Conservation (phyloP, 2,113 vertebrate genomes). For the Nymphicus hollandicus region DNA sequence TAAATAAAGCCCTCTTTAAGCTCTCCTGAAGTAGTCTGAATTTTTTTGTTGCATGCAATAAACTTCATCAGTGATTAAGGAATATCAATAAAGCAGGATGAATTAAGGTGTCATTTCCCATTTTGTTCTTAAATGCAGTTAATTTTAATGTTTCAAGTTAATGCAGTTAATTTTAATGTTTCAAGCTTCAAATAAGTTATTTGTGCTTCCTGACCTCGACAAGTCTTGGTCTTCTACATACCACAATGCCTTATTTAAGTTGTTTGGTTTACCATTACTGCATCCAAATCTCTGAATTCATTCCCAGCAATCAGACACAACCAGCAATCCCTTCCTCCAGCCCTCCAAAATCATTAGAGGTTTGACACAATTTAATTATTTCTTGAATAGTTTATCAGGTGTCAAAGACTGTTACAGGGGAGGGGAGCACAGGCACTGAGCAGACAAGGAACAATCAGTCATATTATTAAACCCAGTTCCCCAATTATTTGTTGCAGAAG, state of each 20-base stretch:
- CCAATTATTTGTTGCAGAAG: not conserved
- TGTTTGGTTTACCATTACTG: not conserved
- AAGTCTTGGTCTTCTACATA: not conserved
- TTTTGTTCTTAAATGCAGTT: not conserved
- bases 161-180: not conserved
- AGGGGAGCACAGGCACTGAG: not conserved
- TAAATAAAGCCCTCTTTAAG: not conserved
- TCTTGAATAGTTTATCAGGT: not conserved
- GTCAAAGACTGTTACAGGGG: rapidly evolving
- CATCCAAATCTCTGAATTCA: not conserved
- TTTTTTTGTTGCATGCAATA: not conserved
- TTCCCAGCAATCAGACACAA: not conserved
- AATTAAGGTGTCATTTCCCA: not conserved
- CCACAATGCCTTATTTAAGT: not conserved
- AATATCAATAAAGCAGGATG: not conserved
- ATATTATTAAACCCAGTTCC: not conserved
- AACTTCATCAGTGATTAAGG: not conserved
- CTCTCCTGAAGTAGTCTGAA: not conserved
- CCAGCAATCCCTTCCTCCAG: rapidly evolving
- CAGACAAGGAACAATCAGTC: not conserved
- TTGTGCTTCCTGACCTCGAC: not conserved
- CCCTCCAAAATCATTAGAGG: not conserved
- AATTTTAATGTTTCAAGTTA: not conserved
- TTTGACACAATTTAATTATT: not conserved
- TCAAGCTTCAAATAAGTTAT: not conserved